Percentiles rank a stretch among this genome's conserved stretches.
These are phyloP conservation scores for Macrosoma leucophasiata DNA, from an alignment of 2,888 invertebrate species.

Conservation along the genomic window DNA sequence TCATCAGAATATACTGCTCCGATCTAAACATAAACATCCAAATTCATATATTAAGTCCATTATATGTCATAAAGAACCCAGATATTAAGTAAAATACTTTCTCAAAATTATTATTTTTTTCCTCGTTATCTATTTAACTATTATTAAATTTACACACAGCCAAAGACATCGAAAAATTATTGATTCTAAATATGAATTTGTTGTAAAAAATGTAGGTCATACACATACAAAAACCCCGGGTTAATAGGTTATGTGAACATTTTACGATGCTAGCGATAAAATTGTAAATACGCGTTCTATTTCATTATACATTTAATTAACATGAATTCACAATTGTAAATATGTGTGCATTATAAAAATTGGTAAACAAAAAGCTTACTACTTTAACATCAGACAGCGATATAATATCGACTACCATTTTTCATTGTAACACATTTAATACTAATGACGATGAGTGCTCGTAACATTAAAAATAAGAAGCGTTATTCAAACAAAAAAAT, in stretches of 20 bases:
- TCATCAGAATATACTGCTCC: constrained; percentile 59
- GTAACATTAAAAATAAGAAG: constrained; percentile 41
- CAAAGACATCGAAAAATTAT: constrained; percentile 70
- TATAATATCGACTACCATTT: constrained; percentile 61
- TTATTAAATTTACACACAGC: constrained; percentile 72
- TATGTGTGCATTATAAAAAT: constrained; percentile 23
- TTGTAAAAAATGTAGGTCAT: constrained; percentile 51
- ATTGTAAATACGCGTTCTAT: constrained; percentile 37
- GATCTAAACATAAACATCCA: constrained; percentile 69
- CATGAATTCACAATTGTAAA: constrained; percentile 34
- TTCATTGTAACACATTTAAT: constrained; percentile 58
- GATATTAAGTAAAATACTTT: constrained; percentile 59
- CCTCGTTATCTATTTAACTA: constrained; percentile 47
- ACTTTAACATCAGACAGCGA: constrained; percentile 38
- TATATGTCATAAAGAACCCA: constrained; percentile 54
- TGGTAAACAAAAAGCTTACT: constrained; percentile 50
- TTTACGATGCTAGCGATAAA: constrained; percentile 73
- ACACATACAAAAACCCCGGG: constrained; percentile 51
- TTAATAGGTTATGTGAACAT: constrained; percentile 73
- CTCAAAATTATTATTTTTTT: constrained; percentile 64
- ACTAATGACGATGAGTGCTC: constrained; percentile 47
- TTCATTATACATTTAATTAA: constrained; percentile 34
- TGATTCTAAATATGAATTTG: constrained; percentile 60
- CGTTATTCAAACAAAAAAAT: constrained; percentile 45
- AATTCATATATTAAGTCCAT: constrained; percentile 47